Percentiles rank a stretch among this genome's conserved stretches.
Evolutionary conservation across 2,888 invertebrate species (phyloP).

Genomic region (Pheosia tremula): DNA sequence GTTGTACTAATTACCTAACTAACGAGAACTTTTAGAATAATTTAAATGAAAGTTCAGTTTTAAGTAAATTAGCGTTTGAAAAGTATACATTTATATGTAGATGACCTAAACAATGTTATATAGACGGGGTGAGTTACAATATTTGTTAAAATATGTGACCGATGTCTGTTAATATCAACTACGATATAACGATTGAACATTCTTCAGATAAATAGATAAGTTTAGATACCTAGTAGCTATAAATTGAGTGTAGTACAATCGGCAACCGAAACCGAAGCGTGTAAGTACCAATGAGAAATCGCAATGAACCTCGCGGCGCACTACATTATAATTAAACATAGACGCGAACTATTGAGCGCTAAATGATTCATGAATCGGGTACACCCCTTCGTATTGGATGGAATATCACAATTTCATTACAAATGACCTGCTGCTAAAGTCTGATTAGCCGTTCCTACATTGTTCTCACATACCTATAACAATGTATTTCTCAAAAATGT

Average conservation of each 20-base stretch:
- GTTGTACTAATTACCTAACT: constrained; percentile 33
- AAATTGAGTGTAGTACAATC: neutral
- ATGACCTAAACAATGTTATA: too few relatives aligned
- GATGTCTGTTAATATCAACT: too few relatives aligned
- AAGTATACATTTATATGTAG: too few relatives aligned
- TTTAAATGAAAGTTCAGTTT: constrained; percentile 12
- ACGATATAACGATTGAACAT: neutral
- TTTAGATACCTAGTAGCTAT: neutral
- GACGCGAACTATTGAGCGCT: constrained; percentile 21
- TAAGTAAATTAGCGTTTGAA: too few relatives aligned
- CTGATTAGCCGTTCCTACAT: too few relatives aligned
- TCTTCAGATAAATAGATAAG: neutral
- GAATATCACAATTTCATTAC: neutral
- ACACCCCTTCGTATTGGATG: constrained; percentile 12
- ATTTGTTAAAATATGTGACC: too few relatives aligned
- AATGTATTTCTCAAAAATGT: too few relatives aligned
- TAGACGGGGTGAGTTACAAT: too few relatives aligned
- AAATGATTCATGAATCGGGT: constrained; percentile 40
- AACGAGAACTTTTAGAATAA: constrained; percentile 33
- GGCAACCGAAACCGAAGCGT: neutral
- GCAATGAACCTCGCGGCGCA: neutral
- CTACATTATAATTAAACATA: constrained; percentile 20
- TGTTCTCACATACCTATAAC: too few relatives aligned
- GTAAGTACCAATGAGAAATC: constrained; percentile 7
- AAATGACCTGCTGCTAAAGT: too few relatives aligned